phyloP scores from a whole-genome alignment of 2,113 vertebrate species.

The Oncorhynchus nerka region DNA sequence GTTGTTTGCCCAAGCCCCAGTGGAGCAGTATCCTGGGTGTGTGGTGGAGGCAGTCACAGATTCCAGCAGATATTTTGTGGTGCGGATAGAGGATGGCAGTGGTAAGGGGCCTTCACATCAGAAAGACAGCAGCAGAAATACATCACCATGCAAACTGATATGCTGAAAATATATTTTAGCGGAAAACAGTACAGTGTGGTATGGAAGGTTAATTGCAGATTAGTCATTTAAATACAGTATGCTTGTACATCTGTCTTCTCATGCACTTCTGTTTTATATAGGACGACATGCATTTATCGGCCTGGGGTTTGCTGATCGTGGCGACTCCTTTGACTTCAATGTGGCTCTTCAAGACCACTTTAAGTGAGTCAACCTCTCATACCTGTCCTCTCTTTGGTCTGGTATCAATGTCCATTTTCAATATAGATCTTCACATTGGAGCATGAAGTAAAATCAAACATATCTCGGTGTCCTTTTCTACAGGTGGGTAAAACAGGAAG shows the following conservation, averaged over 20 bases:
- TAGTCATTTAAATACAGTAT: not conserved
- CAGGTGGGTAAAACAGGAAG: constrained; percentile 96
- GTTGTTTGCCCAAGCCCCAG: constrained; percentile 90
- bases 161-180: too few relatives aligned
- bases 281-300: constrained; percentile 94
- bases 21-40: constrained; percentile 89
- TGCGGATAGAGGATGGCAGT: constrained; percentile 87
- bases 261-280: constrained; percentile 46
- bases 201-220: not conserved
- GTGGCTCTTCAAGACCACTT: constrained; percentile 97
- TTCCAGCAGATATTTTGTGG: constrained; percentile 94
- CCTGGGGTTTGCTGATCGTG: constrained; percentile 89
- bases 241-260: not conserved
- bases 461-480: not conserved
- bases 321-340: constrained; percentile 97
- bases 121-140: not conserved
- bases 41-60: constrained; percentile 87
- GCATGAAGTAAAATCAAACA: not conserved
- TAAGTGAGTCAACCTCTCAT: constrained; percentile 80
- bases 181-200: too few relatives aligned
- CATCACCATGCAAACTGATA: not conserved
- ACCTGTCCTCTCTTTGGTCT: not conserved
- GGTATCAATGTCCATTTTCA: not conserved
- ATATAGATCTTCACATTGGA: not conserved
- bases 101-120: constrained; percentile 67